These are phyloP conservation scores for Orthonychiurus folsomi DNA, from an alignment of 2,888 invertebrate genomes.

Conservation along the genomic window DNA sequence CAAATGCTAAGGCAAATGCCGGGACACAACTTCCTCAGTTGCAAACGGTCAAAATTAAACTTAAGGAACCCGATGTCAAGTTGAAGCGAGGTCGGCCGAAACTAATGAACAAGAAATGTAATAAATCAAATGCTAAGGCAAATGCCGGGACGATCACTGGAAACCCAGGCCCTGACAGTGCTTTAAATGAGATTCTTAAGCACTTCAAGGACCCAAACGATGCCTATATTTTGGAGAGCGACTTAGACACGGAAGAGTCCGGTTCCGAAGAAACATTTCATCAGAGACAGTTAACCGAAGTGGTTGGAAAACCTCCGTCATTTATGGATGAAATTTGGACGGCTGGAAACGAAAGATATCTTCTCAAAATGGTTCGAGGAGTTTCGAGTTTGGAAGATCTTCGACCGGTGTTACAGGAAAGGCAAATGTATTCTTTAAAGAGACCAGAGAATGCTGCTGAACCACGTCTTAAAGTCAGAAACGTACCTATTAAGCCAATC, in stretches of 20 bases:
- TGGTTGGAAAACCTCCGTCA: conserved; percentile 23
- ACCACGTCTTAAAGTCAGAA: conserved; percentile 26
- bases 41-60: conserved; percentile 3
- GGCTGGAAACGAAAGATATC: conserved; percentile 34
- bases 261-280: conserved; percentile 36
- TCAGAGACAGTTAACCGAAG: conserved; percentile 29
- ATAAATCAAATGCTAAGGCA: conserved; percentile 7
- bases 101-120: conserved; percentile 9
- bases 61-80: conserved; percentile 11
- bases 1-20: conserved; percentile 2
- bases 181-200: background rate
- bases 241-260: conserved; percentile 62
- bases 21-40: background rate
- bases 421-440: conserved; percentile 20
- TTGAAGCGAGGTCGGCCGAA: background rate
- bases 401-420: conserved; percentile 10
- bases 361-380: conserved; percentile 32
- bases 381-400: conserved; percentile 32
- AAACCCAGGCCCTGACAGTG: conserved; percentile 21
- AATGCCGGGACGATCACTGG: background rate
- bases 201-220: conserved; percentile 43
- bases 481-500: conserved; percentile 26
- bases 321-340: conserved; percentile 32
- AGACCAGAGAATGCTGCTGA: conserved; percentile 6
- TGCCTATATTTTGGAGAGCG: conserved; percentile 64